Percentiles rank a stretch among this genome's conserved stretches.
Evolutionary conservation across 2,113 vertebrate genomes (phyloP).

Genomic region (Siniperca knerii): DNA sequence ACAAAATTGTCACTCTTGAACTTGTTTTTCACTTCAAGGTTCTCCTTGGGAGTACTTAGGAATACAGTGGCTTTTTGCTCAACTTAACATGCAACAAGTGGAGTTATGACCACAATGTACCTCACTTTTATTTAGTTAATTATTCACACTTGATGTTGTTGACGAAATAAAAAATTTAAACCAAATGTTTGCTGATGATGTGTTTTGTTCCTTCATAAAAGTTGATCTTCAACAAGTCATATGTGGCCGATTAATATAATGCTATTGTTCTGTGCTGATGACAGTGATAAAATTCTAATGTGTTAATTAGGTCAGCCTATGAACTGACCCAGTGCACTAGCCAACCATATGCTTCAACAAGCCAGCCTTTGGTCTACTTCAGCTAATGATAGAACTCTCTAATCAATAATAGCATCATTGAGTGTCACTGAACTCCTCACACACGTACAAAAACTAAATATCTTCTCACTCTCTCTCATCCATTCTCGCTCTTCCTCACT

Average conservation of each 20-base stretch:
- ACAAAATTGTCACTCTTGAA: background rate
- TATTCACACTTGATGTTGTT: background rate
- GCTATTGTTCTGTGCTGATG: slow-evolving; percentile 15
- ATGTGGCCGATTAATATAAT: background rate
- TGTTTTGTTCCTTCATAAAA: background rate
- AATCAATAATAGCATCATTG: slow-evolving; percentile 69
- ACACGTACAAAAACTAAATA: slow-evolving; percentile 14
- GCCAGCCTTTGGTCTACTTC: slow-evolving; percentile 49
- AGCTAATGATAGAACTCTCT: slow-evolving; percentile 62
- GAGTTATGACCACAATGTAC: background rate
- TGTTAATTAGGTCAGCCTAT: slow-evolving; percentile 57
- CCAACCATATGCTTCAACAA: slow-evolving; percentile 37
- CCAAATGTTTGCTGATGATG: too few species aligned
- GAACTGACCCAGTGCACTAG: slow-evolving; percentile 60
- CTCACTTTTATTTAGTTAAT: background rate
- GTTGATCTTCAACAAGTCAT: background rate
- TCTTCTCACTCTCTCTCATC: slow-evolving; percentile 2
- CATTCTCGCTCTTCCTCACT: slow-evolving; percentile 19
- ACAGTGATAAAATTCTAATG: slow-evolving; percentile 29
- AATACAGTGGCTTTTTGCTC: background rate
- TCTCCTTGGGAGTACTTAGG: background rate
- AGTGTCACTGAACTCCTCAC: slow-evolving; percentile 41
- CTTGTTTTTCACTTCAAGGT: background rate
- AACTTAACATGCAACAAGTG: background rate
- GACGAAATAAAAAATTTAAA: background rate